Conservation (phyloP, 2,888 invertebrate genomes). For the Octodonta nipae region DNA sequence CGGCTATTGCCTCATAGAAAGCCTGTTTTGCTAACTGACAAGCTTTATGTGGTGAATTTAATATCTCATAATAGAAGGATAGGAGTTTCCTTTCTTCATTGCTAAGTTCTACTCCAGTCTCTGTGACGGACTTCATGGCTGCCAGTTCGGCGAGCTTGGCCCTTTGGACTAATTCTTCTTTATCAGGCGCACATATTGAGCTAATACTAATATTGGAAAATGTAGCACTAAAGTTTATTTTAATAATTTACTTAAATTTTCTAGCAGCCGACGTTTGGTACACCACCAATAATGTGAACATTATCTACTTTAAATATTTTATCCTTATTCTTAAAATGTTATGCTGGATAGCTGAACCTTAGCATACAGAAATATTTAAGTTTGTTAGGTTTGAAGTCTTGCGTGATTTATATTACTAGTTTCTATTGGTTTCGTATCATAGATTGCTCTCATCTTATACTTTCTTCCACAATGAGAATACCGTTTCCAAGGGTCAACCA, state of each 20-base stretch:
- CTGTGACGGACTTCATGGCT: slow-evolving; percentile 95
- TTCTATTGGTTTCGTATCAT: too few relatives aligned
- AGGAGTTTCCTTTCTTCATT: slow-evolving; percentile 98
- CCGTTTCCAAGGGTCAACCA: too few relatives aligned
- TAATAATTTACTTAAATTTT: slow-evolving; percentile 26
- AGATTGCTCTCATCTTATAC: too few relatives aligned
- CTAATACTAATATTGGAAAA: slow-evolving; percentile 32
- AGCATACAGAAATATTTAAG: too few relatives aligned
- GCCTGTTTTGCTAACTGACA: slow-evolving; percentile 94
- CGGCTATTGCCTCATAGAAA: slow-evolving; percentile 99
- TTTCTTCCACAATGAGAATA: too few relatives aligned
- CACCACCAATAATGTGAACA: too few relatives aligned
- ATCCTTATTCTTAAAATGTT: too few relatives aligned
- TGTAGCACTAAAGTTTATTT: slow-evolving; percentile 29
- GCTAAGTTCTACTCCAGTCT: slow-evolving; percentile 87
- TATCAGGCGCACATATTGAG: slow-evolving; percentile 57
- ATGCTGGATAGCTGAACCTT: too few relatives aligned
- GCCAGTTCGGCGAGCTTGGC: slow-evolving; percentile 99
- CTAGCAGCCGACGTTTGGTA: slow-evolving; percentile 28
- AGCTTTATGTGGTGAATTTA: slow-evolving; percentile 87
- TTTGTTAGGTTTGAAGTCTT: too few relatives aligned
- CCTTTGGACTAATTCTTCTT: slow-evolving; percentile 96
- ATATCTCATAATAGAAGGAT: slow-evolving; percentile 98
- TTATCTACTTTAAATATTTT: too few relatives aligned
- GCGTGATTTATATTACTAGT: too few relatives aligned